A percentile compares a stretch with the other conserved stretches of the same genome.
These are phyloP conservation scores for Limonius californicus DNA, from an alignment of 1,140 invertebrate genomes.

Conservation along the genomic window DNA sequence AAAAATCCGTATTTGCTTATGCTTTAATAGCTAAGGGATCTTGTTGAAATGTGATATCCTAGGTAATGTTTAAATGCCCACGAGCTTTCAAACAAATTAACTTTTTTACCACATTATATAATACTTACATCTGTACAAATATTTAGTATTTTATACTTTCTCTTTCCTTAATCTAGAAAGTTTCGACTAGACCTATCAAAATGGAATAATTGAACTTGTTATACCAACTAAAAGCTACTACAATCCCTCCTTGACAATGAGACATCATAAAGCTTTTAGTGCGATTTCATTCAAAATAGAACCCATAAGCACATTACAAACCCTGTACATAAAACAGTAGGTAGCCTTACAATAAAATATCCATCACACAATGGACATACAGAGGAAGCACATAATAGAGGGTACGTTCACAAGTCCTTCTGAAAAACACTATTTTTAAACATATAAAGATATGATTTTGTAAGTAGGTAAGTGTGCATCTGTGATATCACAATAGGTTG, in stretches of 20 bases:
- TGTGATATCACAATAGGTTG: conserved; percentile 10
- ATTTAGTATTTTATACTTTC: neutral
- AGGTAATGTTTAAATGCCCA: no score
- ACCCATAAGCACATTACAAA: neutral
- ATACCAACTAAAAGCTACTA: neutral
- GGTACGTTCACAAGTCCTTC: neutral
- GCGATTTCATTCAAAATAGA: neutral
- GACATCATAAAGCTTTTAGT: no score
- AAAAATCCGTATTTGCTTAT: no score
- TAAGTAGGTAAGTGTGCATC: neutral
- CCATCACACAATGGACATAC: neutral
- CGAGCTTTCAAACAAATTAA: no score
- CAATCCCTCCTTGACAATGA: no score
- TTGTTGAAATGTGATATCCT: no score
- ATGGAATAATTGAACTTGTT: neutral
- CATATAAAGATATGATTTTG: conserved; percentile 6
- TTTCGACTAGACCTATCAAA: conserved; percentile 1
- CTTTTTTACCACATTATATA: neutral
- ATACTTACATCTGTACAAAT: neutral
- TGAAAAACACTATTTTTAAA: neutral
- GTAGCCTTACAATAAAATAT: neutral
- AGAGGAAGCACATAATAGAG: conserved; percentile 2
- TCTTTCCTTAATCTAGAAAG: neutral
- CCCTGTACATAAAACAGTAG: conserved; percentile 10
- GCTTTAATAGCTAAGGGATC: no score